A percentile compares a stretch with the other conserved stretches of the same genome.
phyloP scores from a whole-genome alignment of 2,888 invertebrate genomes.

The Brachyptera risi region DNA sequence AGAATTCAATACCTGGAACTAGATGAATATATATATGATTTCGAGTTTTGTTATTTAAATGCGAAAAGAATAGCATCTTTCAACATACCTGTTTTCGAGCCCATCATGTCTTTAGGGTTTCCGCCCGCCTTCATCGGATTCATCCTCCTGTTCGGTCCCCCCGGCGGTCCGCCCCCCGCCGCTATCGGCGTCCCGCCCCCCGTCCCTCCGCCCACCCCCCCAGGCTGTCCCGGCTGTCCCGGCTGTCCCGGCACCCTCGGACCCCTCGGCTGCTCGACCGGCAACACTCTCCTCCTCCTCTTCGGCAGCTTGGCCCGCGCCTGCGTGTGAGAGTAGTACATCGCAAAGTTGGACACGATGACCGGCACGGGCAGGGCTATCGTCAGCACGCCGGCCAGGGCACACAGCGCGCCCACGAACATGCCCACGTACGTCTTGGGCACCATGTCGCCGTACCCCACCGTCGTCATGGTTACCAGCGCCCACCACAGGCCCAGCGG shows the following conservation, averaged over 20 bases:
- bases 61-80: too few species aligned
- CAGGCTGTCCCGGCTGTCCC: constrained; percentile 42
- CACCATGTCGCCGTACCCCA: constrained; percentile 98
- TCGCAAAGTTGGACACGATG: constrained; percentile 98
- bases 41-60: too few species aligned
- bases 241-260: constrained; percentile 49
- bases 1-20: too few species aligned
- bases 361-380: constrained; percentile 98
- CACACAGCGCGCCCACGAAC: constrained; percentile 98
- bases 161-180: constrained; percentile 48
- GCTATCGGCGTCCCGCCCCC: constrained; percentile 32
- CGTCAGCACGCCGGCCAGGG: constrained; percentile 96
- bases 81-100: constrained; percentile 78
- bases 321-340: constrained; percentile 90
- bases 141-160: constrained; percentile 64
- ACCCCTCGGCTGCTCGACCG: constrained; percentile 86
- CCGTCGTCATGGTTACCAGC: constrained; percentile 97
- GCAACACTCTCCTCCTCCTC: constrained; percentile 92
- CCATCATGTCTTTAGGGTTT: constrained; percentile 76
- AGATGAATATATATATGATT: too few species aligned
- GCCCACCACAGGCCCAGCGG: constrained; percentile 99
- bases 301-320: constrained; percentile 68
- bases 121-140: constrained; percentile 79
- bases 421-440: constrained; percentile 98
- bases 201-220: constrained; percentile 38